A percentile compares a stretch with the other conserved stretches of the same genome.
Evolutionary conservation across 35 echinoderm and acorn worm species (phyloP).

Genomic region (Holothuria glaberrima): DNA sequence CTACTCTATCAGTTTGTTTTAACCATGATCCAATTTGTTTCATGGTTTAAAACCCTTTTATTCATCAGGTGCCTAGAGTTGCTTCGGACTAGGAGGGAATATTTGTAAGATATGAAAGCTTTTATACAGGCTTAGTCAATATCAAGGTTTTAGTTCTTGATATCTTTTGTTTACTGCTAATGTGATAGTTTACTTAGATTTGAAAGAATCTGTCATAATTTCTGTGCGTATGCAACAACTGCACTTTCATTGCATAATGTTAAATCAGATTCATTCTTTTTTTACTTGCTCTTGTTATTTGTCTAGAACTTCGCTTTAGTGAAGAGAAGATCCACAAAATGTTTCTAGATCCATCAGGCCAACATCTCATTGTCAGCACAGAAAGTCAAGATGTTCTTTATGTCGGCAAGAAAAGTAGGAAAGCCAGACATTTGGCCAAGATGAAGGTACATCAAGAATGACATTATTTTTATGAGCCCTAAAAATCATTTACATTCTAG

Average conservation of each 20-base stretch:
- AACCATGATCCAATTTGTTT: too few species aligned
- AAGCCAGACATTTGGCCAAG: constrained; percentile 81
- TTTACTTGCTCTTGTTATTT: background rate
- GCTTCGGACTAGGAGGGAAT: background rate
- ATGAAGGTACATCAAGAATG: constrained; percentile 71
- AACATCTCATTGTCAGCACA: constrained; percentile 91
- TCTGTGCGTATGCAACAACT: too few species aligned
- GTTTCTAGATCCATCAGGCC: constrained; percentile 92
- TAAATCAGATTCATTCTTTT: background rate
- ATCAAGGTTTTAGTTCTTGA: too few species aligned
- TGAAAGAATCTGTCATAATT: too few species aligned
- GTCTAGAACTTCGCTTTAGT: constrained; percentile 73
- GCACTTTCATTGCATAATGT: too few species aligned
- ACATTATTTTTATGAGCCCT: background rate
- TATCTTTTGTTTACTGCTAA: too few species aligned
- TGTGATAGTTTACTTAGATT: too few species aligned
- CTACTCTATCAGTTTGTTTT: too few species aligned
- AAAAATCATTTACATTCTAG: too few species aligned
- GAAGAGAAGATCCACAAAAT: constrained; percentile 87
- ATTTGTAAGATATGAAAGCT: background rate
- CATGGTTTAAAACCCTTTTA: too few species aligned
- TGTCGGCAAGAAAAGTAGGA: constrained; percentile 83
- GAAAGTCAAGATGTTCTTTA: constrained; percentile 88
- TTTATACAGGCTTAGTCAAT: too few species aligned
- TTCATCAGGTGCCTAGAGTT: too few species aligned